phyloP scores from a whole-genome alignment of 2,888 invertebrate genomes.

The Cynaeus angustus region DNA sequence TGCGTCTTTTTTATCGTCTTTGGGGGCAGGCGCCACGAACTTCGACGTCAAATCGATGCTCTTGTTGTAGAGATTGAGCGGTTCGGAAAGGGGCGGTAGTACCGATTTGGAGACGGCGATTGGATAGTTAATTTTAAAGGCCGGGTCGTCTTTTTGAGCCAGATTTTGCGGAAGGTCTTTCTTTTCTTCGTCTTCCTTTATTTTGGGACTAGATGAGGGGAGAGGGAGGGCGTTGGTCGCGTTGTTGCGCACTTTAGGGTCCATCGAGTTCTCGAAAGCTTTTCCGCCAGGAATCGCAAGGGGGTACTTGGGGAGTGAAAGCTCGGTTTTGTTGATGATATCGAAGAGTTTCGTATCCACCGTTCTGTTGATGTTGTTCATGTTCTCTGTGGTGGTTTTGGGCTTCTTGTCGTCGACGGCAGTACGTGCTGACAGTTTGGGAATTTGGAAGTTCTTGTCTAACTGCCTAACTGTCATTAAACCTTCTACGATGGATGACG shows the following conservation, averaged over 20 bases:
- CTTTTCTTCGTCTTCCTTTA: conserved; percentile 62
- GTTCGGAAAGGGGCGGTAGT: conserved; percentile 54
- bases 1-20: conserved; percentile 65
- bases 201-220: conserved; percentile 45
- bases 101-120: conserved; percentile 25
- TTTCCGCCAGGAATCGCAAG: conserved; percentile 64
- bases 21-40: conserved; percentile 69
- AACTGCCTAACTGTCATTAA: conserved; percentile 81
- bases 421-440: conserved; percentile 80
- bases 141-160: conserved; percentile 47
- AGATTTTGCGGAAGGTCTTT: conserved; percentile 63
- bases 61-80: conserved; percentile 66
- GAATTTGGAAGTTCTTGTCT: conserved; percentile 90
- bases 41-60: conserved; percentile 72
- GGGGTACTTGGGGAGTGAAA: conserved; percentile 64
- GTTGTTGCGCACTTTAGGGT: conserved; percentile 67
- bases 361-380: conserved; percentile 63
- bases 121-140: conserved; percentile 37
- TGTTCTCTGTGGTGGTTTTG: conserved; percentile 53
- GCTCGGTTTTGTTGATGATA: conserved; percentile 48
- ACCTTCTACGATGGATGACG: conserved; percentile 80
- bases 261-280: conserved; percentile 66
- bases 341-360: conserved; percentile 67
- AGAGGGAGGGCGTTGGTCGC: conserved; percentile 58
- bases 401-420: conserved; percentile 57